Conservation (phyloP, 2,797 vertebrate species). For the Danio albolineatus region DNA sequence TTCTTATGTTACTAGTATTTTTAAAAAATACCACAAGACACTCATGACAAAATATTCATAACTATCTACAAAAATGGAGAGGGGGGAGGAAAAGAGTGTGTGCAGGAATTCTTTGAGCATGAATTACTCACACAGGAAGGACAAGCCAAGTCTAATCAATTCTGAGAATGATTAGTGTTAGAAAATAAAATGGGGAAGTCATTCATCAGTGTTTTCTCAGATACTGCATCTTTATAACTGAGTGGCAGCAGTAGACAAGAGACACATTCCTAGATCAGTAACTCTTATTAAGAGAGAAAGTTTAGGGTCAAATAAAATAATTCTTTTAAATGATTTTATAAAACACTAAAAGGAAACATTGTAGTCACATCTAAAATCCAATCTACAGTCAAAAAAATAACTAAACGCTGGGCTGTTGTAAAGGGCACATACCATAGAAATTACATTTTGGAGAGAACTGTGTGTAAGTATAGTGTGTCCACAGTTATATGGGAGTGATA, state of each 20-base stretch:
- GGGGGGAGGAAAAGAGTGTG: neutral
- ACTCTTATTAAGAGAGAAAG: neutral
- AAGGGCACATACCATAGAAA: too few relatives aligned
- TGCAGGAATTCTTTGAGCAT: slow-evolving; percentile 8
- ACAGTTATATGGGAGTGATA: too few relatives aligned
- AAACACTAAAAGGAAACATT: neutral
- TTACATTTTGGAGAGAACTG: too few relatives aligned
- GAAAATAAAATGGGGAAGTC: slow-evolving; percentile 40
- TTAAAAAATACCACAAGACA: neutral
- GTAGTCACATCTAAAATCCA: neutral
- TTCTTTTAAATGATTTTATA: neutral
- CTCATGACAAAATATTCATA: neutral
- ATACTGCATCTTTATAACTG: neutral
- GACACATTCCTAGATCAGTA: slow-evolving; percentile 1
- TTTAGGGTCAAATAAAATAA: neutral
- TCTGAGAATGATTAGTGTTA: slow-evolving; percentile 18
- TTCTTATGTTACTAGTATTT: too few relatives aligned
- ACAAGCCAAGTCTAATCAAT: slow-evolving; percentile 37
- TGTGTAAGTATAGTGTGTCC: too few relatives aligned
- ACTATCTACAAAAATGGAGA: neutral
- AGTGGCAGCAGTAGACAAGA: neutral
- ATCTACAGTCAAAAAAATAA: neutral
- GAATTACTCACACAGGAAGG: slow-evolving; percentile 33
- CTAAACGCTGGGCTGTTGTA: too few relatives aligned
- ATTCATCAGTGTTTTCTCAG: slow-evolving; percentile 35